Percentiles rank a stretch among this genome's conserved stretches.
Conservation (phyloP, 2,797 vertebrate species). For the Glossophaga mutica region DNA sequence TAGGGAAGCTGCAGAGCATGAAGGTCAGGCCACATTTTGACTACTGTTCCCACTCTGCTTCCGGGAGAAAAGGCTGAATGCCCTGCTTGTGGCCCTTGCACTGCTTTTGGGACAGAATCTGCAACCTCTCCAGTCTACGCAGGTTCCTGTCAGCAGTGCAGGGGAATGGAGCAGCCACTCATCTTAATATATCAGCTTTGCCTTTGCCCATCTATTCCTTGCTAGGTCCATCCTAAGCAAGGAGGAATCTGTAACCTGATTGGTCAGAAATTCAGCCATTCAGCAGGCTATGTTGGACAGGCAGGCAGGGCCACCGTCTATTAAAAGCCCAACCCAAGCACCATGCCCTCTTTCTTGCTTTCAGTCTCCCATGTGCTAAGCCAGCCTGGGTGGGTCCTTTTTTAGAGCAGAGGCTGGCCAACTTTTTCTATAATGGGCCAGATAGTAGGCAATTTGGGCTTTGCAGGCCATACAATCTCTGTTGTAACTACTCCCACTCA, state of each 20-base stretch:
- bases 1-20: neutral
- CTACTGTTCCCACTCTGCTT: neutral
- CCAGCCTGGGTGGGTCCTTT: neutral
- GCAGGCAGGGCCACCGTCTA: neutral
- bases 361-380: neutral
- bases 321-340: neutral
- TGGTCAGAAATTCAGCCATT: neutral
- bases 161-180: too few relatives aligned
- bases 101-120: neutral
- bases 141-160: neutral
- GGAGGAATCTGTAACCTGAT: neutral
- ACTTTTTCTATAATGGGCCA: neutral
- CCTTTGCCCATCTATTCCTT: neutral
- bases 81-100: fast-evolving
- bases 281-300: neutral
- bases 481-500: neutral
- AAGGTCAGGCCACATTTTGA: neutral
- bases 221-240: neutral
- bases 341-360: neutral
- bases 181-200: neutral
- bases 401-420: neutral
- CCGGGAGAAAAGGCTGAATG: neutral
- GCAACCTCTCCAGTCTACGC: neutral
- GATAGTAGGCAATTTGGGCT: neutral
- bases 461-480: neutral